Evolutionary conservation across 2,888 invertebrate species (phyloP), one percentile per base, ranked within the genome.

Genomic region (Epicampocera succincta): DNA sequence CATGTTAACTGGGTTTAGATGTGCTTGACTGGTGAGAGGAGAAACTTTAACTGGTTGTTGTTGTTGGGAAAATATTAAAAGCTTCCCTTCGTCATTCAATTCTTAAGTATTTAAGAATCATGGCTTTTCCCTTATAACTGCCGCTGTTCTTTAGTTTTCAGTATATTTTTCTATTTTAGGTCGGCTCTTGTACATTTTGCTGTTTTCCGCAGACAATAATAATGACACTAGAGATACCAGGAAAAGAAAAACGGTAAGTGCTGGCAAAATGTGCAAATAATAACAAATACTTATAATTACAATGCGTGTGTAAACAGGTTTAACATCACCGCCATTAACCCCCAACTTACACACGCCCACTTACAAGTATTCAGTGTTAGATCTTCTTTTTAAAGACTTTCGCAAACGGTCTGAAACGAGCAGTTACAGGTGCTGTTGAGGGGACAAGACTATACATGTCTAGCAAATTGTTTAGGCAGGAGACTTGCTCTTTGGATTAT

Each of bases 201-300:
- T 74, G 74, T 63, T 52, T 21, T 54, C 25, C 52, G 12, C 17
- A 79, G 78, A 79, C 78, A 79, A 68, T 54, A 72, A 60, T 38
- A 69, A 76, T 44, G 38, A 69, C 19, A 74, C 58, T 56, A 81
- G 74, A 76, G 69, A 76, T 42, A n/a, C 25, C 25, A 25, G 5
- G 25, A n/a, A 68, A 83, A 56, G 38, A 33, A 42, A 66, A 83
- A 80, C 42, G 63, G 69, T 83, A 85, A 86, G 80, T 85, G 85
- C 83, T 83, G 69, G 76, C 84, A 83, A 88, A 88, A 87, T 87
- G 89, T 86, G 88, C 87, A 89, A 89, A 89, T 89, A 88, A 88
- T 88, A 88, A 87, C 86, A 87, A 76, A 86, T 84, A 80, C 84
- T 85, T 84, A 80, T 84, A 79, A 84, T 84, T 81, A 84, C 80